phyloP scores from a whole-genome alignment of 2,113 vertebrate genomes.

The Megaceryle torquata region DNA sequence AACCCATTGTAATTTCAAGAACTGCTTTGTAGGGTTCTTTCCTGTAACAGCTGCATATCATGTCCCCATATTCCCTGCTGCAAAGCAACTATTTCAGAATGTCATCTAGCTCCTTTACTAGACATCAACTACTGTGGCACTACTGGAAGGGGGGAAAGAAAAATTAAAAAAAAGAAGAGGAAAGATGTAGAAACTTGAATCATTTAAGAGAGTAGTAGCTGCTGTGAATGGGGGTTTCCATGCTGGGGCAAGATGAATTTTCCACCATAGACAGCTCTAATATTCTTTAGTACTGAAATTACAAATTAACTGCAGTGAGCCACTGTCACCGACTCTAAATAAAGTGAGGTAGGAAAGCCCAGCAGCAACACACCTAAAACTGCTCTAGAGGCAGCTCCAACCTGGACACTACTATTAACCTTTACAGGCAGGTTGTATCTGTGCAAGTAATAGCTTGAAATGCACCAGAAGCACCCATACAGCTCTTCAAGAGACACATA shows the following conservation, averaged over 20 bases:
- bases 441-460: neutral
- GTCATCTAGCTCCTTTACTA: neutral
- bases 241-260: neutral
- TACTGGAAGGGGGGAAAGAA: neutral
- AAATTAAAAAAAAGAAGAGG: neutral
- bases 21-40: neutral
- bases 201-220: neutral
- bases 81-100: neutral
- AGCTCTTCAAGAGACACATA: neutral
- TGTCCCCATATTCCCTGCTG: neutral
- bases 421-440: neutral
- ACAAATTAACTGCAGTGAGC: neutral
- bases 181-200: neutral
- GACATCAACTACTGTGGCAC: neutral
- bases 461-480: neutral
- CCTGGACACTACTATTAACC: neutral
- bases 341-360: neutral
- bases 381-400: neutral
- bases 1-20: neutral
- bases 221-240: accelerated
- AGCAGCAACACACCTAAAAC: neutral
- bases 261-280: neutral
- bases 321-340: neutral
- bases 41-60: neutral
- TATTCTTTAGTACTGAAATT: neutral